Conservation (phyloP, 2,797 vertebrate genomes). For the Channallabes apus region DNA sequence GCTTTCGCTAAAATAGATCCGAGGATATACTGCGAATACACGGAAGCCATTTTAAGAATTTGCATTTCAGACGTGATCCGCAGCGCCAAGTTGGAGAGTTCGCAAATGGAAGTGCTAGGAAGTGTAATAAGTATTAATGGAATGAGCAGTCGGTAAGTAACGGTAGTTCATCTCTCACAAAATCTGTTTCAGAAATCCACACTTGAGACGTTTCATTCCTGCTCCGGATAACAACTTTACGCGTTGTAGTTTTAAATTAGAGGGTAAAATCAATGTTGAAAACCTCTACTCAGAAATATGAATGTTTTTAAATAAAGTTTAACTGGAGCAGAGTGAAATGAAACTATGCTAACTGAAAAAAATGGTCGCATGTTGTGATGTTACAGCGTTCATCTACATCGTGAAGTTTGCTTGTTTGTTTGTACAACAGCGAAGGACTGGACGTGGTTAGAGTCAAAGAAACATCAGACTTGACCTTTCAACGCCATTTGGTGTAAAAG, state of each 20-base stretch:
- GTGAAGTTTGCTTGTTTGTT: neutral
- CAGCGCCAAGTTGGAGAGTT: neutral
- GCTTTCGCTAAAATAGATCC: conserved; percentile 10
- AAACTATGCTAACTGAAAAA: neutral
- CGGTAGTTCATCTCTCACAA: neutral
- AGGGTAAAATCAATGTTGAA: neutral
- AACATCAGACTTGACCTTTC: no score
- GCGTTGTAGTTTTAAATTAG: neutral
- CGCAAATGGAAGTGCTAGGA: neutral
- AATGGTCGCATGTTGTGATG: neutral
- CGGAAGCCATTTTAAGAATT: neutral
- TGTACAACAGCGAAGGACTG: neutral
- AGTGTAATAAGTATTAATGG: neutral
- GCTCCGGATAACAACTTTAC: neutral
- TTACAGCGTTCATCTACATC: neutral
- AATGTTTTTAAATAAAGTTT: neutral
- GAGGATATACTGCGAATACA: conserved; percentile 7
- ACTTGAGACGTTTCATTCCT: neutral
- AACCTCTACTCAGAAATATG: neutral
- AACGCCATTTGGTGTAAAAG: no score
- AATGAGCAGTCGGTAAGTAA: neutral
- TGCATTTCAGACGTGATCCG: conserved; percentile 22
- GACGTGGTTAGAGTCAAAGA: neutral
- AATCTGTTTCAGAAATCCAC: neutral
- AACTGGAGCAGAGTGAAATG: neutral